A percentile compares a stretch with the other conserved stretches of the same genome.
Conservation (phyloP, 2,888 invertebrate species). For the Romanomermis culicivorax region DNA sequence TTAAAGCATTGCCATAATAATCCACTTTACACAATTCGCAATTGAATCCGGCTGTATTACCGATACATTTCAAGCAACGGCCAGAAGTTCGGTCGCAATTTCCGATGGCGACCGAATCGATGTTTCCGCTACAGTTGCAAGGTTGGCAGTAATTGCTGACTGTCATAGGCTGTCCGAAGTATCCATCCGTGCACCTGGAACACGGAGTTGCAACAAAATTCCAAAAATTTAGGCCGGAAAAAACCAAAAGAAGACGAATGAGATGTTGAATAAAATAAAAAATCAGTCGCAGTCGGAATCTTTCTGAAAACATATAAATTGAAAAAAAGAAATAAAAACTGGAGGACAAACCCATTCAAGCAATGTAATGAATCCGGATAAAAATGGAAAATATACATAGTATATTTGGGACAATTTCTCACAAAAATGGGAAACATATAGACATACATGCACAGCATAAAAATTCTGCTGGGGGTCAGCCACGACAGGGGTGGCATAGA, state of each 20-base stretch:
- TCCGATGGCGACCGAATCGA: constrained; percentile 38
- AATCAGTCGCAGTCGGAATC: too few relatives aligned
- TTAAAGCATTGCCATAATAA: constrained; percentile 29
- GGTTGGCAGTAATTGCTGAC: constrained; percentile 33
- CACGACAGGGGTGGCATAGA: too few relatives aligned
- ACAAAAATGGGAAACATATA: too few relatives aligned
- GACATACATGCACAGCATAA: too few relatives aligned
- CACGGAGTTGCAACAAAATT: too few relatives aligned
- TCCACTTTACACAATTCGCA: constrained; percentile 38
- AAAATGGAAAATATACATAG: too few relatives aligned
- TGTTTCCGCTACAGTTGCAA: constrained; percentile 72
- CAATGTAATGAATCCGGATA: too few relatives aligned
- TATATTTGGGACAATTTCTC: too few relatives aligned
- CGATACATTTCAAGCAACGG: constrained; percentile 57
- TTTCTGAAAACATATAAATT: neutral
- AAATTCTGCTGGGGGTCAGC: too few relatives aligned
- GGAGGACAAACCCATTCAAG: too few relatives aligned
- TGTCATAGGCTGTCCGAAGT: constrained; percentile 51
- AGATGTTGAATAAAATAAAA: neutral
- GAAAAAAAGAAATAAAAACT: too few relatives aligned
- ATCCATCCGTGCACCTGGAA: constrained; percentile 50
- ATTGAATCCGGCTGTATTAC: constrained; percentile 50
- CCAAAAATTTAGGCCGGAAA: neutral
- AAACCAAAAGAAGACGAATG: constrained; percentile 15
- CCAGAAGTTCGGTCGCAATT: constrained; percentile 61